Evolutionary conservation across 2,797 vertebrate genomes (phyloP), one percentile per base, ranked within the genome.

Genomic region (Xerus rutilus): DNA sequence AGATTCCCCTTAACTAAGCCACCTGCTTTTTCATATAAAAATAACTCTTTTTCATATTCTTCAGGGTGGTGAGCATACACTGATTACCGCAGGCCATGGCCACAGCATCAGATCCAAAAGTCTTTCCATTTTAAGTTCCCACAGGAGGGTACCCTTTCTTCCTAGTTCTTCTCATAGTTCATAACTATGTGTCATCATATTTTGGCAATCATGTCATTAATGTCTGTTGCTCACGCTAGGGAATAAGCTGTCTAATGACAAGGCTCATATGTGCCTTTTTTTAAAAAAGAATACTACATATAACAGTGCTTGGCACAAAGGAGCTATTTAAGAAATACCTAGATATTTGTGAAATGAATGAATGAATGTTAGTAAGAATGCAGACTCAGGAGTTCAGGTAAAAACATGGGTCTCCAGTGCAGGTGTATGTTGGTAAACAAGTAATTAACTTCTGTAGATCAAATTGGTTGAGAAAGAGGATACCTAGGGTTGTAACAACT

Each of bases 361-460:
- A 39, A 62, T 21, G 25, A 14, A 52, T 17, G n/a, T 18, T 3
- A 45, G 21, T 47, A 70, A 92, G 52, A 47, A 82, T 2, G 52
- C 13, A n/a, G 39, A 45, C 8, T 3, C 23, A 52, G 28, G 43
- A 73, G 14, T 57, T 28, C 28, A 14, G 54, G 39, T 13, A 67
- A 5, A 12, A 47, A 17, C 25, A 35, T 1, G 0, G 2, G 25
- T 9, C 39, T 20, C 0, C 14, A 49, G 2, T 0, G 10, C n/a
- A 35, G 45, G 39, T 1, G 2, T 28, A 32, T 5, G 64, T 21
- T 6, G 0, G 20, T 23, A 32, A 78, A 73, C 5, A 49, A 72
- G 47, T 39, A 57, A n/a, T 1, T 23, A 13, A 5, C 30, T 7
- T 70, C 5, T 35, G 23, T 1, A 32, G 72, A 45, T 49, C 15